Conservation (phyloP, 1,140 invertebrate species). For the Solenopsis invicta region DNA sequence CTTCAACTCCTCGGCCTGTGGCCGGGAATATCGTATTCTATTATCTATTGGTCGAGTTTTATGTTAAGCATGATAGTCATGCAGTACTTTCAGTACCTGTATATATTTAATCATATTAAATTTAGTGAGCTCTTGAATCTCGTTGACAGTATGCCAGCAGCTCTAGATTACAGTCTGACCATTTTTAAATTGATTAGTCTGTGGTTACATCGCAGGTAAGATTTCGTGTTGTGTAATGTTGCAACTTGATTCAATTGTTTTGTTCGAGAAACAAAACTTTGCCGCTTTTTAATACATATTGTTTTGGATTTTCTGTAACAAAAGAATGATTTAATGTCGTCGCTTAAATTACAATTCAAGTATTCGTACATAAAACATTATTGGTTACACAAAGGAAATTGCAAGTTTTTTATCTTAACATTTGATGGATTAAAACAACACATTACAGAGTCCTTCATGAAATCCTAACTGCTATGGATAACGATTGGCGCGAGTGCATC, state of each 20-base stretch:
- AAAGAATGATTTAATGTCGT: not conserved
- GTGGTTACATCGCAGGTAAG: constrained; percentile 51
- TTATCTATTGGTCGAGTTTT: not conserved
- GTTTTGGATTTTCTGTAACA: not conserved
- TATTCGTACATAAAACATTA: not conserved
- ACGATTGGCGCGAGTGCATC: constrained; percentile 29
- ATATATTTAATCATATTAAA: constrained; percentile 25
- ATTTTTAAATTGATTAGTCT: constrained; percentile 24
- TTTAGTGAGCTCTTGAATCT: constrained; percentile 20
- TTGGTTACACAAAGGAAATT: not conserved
- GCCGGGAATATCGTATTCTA: constrained; percentile 8
- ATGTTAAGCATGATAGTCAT: constrained; percentile 1
- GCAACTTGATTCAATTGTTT: not conserved
- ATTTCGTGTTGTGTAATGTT: not conserved
- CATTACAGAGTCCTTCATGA: constrained; percentile 15
- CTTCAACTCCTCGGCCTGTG: constrained; percentile 23
- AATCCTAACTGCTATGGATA: constrained; percentile 13
- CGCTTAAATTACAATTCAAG: not conserved
- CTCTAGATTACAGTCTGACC: constrained; percentile 16
- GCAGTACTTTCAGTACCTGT: constrained; percentile 46
- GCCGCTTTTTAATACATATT: not conserved
- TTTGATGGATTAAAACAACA: not conserved
- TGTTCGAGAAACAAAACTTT: not conserved
- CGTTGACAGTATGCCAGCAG: not conserved
- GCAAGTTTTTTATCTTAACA: not conserved